Evolutionary conservation across 2,113 vertebrate genomes (phyloP).

Genomic region (Daphoenositta chrysoptera): DNA sequence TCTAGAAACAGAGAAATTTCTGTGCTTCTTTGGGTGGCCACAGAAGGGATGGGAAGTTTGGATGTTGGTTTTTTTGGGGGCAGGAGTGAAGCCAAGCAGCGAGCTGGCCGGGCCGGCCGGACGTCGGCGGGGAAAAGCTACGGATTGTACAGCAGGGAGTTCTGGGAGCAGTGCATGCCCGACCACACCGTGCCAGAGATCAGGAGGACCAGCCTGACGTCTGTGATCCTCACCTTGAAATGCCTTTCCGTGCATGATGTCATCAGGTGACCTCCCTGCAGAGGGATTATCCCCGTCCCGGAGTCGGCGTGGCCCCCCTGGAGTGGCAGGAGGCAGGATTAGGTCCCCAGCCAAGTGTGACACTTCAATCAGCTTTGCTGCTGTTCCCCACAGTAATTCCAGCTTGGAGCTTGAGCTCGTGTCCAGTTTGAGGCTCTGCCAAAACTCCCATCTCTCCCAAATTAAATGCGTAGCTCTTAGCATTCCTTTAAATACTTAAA

Average conservation of each 20-base stretch:
- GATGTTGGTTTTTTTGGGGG: background rate
- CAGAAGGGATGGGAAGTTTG: background rate
- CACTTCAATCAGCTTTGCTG: background rate
- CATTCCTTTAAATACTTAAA: background rate
- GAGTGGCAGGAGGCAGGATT: background rate
- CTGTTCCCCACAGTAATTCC: background rate
- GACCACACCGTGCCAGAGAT: constrained; percentile 94
- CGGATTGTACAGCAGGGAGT: constrained; percentile 85
- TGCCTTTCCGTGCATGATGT: constrained; percentile 94
- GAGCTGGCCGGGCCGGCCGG: constrained; percentile 89
- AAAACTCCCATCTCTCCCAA: background rate
- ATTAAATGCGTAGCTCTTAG: rapidly evolving
- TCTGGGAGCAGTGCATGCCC: constrained; percentile 95
- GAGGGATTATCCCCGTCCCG: background rate
- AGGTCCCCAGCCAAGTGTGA: background rate
- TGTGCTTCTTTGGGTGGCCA: background rate
- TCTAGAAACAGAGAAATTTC: background rate
- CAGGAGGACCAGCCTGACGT: constrained; percentile 88
- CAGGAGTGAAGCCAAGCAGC: constrained; percentile 91
- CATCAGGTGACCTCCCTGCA: constrained; percentile 81
- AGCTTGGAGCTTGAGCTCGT: background rate
- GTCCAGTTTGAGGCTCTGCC: background rate
- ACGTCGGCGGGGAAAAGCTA: constrained; percentile 90
- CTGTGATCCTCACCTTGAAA: constrained; percentile 92
- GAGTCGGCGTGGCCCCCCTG: background rate